Evolutionary conservation across 23 tunicate genomes (phyloP).

Genomic region (Clavelina lepadiformis): DNA sequence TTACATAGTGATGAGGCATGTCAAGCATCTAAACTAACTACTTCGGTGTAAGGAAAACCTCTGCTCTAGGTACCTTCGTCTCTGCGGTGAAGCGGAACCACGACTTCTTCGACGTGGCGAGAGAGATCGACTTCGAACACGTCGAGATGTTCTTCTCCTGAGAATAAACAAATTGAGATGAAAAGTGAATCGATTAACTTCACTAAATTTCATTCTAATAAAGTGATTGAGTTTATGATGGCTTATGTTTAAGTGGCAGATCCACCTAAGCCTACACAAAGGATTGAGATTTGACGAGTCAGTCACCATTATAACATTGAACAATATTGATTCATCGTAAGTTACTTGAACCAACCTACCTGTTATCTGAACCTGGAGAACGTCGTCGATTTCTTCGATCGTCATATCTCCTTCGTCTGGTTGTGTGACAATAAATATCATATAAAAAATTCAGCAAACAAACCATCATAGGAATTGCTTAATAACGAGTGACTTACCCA

Average conservation of each 20-base stretch:
- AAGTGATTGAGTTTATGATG: too few species aligned
- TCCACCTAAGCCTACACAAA: too few species aligned
- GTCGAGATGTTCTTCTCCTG: too few species aligned
- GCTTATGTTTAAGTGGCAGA: too few species aligned
- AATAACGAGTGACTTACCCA: conserved; percentile 2
- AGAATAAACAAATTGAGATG: too few species aligned
- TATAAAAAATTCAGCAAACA: background rate
- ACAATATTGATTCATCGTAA: background rate
- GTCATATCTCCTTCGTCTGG: conserved; percentile 19
- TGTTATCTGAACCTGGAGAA: conserved; percentile 19
- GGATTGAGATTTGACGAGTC: too few species aligned
- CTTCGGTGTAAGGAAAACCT: background rate
- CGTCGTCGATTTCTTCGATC: conserved; percentile 40
- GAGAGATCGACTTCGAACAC: conserved; percentile 35
- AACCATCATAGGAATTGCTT: background rate
- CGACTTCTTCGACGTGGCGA: conserved; percentile 52
- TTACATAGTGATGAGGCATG: background rate
- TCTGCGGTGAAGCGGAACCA: conserved; percentile 10
- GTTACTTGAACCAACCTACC: conserved; percentile 13
- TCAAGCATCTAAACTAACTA: background rate
- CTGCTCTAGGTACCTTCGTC: conserved; percentile 12
- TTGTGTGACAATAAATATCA: background rate
- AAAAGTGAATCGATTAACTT: too few species aligned
- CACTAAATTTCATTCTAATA: too few species aligned
- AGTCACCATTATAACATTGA: background rate